These are phyloP conservation scores for Heliconius hortense DNA, from an alignment of 2,888 invertebrate genomes.

Conservation along the genomic window DNA sequence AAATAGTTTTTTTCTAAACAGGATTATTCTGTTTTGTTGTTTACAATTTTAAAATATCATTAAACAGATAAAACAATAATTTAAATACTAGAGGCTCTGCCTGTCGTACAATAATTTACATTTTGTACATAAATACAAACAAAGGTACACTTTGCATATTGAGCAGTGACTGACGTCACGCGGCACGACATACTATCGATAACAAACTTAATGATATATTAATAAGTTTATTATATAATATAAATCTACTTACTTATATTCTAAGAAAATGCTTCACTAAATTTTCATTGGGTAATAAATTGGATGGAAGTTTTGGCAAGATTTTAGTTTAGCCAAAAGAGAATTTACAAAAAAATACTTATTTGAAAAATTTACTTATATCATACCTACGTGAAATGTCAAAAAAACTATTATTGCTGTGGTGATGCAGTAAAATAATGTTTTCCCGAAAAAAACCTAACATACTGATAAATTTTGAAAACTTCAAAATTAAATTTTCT, in stretches of 20 bases:
- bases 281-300: conserved; percentile 20
- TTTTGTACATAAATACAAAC: conserved; percentile 54
- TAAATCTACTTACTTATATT: conserved; percentile 15
- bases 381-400: not conserved
- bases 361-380: not conserved
- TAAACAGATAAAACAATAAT: conserved; percentile 43
- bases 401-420: not conserved
- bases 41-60: conserved; percentile 41
- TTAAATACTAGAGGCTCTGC: conserved; percentile 46
- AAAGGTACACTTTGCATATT: conserved; percentile 48
- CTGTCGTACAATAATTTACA: conserved; percentile 49
- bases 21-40: not conserved
- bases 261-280: conserved; percentile 24
- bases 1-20: conserved; percentile 1
- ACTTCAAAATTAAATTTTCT: not conserved
- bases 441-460: not conserved
- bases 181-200: conserved; percentile 8
- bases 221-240: conserved; percentile 27
- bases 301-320: conserved; percentile 35
- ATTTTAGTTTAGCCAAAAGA: not conserved
- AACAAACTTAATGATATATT: conserved; percentile 25
- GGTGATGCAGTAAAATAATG: not conserved
- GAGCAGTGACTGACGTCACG: conserved; percentile 48
- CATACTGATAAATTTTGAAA: not conserved
- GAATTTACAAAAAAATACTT: too few relatives aligned